Conservation (phyloP, 2,797 vertebrate genomes). For the Poeciliopsis turneri region DNA sequence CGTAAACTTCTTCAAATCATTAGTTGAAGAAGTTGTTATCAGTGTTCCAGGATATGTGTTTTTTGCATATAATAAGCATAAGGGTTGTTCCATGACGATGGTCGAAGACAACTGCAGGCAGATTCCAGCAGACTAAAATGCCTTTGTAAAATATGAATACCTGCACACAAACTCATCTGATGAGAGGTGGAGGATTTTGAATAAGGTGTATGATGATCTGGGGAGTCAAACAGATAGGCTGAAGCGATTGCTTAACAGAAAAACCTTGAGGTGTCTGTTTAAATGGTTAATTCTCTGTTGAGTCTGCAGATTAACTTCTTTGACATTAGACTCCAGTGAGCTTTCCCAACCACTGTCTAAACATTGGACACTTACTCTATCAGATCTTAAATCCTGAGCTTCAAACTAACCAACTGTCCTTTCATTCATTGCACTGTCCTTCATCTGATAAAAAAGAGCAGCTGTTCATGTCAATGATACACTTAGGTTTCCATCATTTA, state of each 20-base stretch:
- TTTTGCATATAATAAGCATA: conserved; percentile 45
- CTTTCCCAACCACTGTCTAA: conserved; percentile 63
- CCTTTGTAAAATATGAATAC: conserved; percentile 65
- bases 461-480: conserved; percentile 70
- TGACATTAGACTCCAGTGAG: conserved; percentile 53
- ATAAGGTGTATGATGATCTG: conserved; percentile 55
- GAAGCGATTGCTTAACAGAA: conserved; percentile 70
- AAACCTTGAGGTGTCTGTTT: conserved; percentile 69
- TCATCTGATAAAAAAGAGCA: conserved; percentile 58
- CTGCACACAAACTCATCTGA: conserved; percentile 54
- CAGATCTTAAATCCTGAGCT: conserved; percentile 59
- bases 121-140: conserved; percentile 51
- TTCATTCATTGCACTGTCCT: conserved; percentile 42
- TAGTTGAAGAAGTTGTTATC: conserved; percentile 71
- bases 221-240: conserved; percentile 44
- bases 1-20: conserved; percentile 30
- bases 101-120: conserved; percentile 19
- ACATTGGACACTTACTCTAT: conserved; percentile 72
- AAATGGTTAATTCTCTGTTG: conserved; percentile 79
- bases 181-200: conserved; percentile 58
- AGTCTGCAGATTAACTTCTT: conserved; percentile 72
- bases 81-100: conserved; percentile 46
- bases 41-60: conserved; percentile 45
- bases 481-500: conserved; percentile 59
- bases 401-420: conserved; percentile 30